These are phyloP conservation scores for Phasianus colchicus DNA, from an alignment of 2,113 vertebrate species.

Conservation along the genomic window DNA sequence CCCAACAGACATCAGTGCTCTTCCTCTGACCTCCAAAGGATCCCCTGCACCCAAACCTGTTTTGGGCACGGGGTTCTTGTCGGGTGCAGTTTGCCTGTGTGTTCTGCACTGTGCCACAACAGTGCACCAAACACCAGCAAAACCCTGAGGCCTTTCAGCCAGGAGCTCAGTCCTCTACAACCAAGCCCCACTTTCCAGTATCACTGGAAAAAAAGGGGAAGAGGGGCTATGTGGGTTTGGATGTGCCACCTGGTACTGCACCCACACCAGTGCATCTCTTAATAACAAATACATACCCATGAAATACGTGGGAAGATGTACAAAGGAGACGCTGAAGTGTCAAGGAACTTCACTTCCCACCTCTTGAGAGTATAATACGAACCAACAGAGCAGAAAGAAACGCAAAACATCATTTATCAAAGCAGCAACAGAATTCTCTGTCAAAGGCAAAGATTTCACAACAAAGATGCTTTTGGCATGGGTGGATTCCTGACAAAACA, in stretches of 20 bases:
- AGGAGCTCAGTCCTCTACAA: neutral
- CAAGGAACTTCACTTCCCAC: neutral
- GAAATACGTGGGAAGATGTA: rapidly evolving
- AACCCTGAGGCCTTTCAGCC: neutral
- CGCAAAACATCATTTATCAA: conserved; percentile 9
- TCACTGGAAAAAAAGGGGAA: neutral
- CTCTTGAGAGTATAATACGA: neutral
- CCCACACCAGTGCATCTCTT: neutral
- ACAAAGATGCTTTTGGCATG: neutral
- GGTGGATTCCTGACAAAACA: neutral
- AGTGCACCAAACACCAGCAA: rapidly evolving
- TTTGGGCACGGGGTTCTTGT: neutral
- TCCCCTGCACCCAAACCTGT: neutral
- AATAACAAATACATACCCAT: neutral
- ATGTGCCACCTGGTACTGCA: neutral
- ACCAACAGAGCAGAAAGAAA: conserved; percentile 14
- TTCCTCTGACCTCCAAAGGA: neutral
- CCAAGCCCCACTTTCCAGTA: neutral
- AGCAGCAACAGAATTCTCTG: neutral
- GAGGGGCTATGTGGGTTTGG: neutral
- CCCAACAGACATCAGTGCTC: neutral
- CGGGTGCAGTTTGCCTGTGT: no score
- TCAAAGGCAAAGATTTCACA: neutral
- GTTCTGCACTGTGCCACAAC: neutral
- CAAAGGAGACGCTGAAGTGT: neutral